Conservation (phyloP, 1,140 invertebrate genomes). For the Apis florea region DNA sequence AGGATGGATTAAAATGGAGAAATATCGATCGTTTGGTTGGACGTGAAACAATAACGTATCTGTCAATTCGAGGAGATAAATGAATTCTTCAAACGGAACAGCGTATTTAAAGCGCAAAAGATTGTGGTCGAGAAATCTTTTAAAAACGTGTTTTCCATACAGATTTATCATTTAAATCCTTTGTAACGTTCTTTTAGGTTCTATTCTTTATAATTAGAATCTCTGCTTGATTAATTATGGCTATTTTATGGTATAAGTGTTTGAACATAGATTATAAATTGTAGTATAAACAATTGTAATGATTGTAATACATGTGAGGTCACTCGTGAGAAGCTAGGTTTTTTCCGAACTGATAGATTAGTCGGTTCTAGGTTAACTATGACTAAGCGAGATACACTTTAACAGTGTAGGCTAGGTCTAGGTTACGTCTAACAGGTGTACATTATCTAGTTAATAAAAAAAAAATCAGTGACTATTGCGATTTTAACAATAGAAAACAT, state of each 20-base stretch:
- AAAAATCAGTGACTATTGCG: neutral
- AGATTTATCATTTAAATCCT: neutral
- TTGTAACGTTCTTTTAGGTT: neutral
- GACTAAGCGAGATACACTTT: conserved; percentile 10
- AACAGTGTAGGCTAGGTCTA: neutral
- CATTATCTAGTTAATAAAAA: neutral
- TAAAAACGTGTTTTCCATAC: neutral
- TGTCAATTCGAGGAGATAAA: neutral
- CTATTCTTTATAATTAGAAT: too few relatives aligned
- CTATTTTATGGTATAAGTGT: neutral
- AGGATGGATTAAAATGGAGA: neutral
- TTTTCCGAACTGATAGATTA: conserved; percentile 14
- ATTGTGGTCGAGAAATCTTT: neutral
- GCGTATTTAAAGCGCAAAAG: neutral
- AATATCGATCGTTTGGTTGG: neutral
- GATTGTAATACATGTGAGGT: conserved; percentile 3
- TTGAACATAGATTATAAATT: too few relatives aligned
- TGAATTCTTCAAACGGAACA: neutral
- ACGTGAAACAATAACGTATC: neutral
- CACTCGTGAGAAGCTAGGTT: neutral
- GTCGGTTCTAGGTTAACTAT: conserved; percentile 5
- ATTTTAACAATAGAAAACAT: too few relatives aligned
- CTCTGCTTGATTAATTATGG: too few relatives aligned
- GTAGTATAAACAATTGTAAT: neutral
- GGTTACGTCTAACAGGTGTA: conserved; percentile 6